Evolutionary conservation across 1,140 invertebrate species (phyloP).

Genomic region (Chrysomallon squamiferum): DNA sequence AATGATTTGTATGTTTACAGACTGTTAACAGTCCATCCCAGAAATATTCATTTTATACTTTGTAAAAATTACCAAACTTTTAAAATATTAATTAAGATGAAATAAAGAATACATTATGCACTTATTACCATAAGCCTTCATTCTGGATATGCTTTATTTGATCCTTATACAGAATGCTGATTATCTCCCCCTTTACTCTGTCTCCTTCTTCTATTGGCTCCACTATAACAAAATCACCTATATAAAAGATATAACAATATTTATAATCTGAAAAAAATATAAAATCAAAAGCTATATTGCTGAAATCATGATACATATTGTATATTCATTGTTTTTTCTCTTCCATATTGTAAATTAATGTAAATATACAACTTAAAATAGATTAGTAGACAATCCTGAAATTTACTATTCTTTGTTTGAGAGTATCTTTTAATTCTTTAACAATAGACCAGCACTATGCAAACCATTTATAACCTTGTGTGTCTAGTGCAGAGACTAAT

Average conservation of each 20-base stretch:
- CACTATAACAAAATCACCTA: constrained; percentile 80
- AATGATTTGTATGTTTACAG: too few species aligned
- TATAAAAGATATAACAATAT: constrained; percentile 64
- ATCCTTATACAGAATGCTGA: constrained; percentile 79
- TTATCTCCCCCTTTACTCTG: constrained; percentile 90
- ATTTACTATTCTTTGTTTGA: too few species aligned
- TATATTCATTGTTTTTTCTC: neutral
- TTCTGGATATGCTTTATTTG: constrained; percentile 83
- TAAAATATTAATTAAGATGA: too few species aligned
- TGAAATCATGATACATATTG: neutral
- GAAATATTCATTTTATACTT: too few species aligned
- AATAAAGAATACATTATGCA: too few species aligned
- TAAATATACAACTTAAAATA: neutral
- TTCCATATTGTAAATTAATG: neutral
- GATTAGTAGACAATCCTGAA: too few species aligned
- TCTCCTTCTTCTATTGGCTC: constrained; percentile 88
- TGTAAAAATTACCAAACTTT: too few species aligned
- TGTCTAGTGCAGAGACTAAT: too few species aligned
- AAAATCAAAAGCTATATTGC: neutral
- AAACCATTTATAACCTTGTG: too few species aligned
- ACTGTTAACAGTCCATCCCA: too few species aligned
- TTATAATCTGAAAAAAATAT: constrained; percentile 87
- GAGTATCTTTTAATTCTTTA: too few species aligned
- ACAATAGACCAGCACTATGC: too few species aligned
- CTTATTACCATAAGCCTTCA: constrained; percentile 74